These are phyloP conservation scores for Phaethornis superciliosus DNA, from an alignment of 2,113 vertebrate genomes.

Conservation along the genomic window DNA sequence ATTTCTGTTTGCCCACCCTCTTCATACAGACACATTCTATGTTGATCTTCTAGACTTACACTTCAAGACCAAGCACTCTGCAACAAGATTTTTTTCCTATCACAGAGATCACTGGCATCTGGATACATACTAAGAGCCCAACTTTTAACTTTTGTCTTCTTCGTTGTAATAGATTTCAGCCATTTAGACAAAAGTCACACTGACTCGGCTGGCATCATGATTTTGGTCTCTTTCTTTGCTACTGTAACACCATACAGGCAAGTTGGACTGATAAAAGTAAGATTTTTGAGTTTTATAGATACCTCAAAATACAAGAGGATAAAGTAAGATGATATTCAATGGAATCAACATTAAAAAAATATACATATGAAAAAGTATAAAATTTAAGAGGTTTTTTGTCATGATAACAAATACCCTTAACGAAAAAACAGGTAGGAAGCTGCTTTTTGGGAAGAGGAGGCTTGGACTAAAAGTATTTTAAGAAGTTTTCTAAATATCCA, in stretches of 20 bases:
- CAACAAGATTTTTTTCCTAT: not conserved
- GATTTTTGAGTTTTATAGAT: not conserved
- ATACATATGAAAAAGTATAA: not conserved
- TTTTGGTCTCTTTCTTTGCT: not conserved
- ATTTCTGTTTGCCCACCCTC: not conserved
- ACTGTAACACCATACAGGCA: not conserved
- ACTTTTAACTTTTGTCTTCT: not conserved
- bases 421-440: not conserved
- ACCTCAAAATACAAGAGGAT: not conserved
- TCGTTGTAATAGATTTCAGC: not conserved
- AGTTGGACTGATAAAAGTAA: not conserved
- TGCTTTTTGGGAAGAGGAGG: not conserved
- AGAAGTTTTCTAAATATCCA: not conserved
- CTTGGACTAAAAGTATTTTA: not conserved
- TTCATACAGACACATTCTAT: not conserved
- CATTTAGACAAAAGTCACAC: not conserved
- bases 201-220: not conserved
- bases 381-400: not conserved
- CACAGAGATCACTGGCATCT: rapidly evolving
- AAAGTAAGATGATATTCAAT: not conserved
- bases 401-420: not conserved
- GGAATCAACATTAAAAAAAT: not conserved
- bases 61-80: not conserved
- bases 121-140: not conserved
- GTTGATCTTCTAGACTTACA: not conserved